phyloP scores from a whole-genome alignment of 2,797 vertebrate genomes.

The Cuniculus paca region DNA sequence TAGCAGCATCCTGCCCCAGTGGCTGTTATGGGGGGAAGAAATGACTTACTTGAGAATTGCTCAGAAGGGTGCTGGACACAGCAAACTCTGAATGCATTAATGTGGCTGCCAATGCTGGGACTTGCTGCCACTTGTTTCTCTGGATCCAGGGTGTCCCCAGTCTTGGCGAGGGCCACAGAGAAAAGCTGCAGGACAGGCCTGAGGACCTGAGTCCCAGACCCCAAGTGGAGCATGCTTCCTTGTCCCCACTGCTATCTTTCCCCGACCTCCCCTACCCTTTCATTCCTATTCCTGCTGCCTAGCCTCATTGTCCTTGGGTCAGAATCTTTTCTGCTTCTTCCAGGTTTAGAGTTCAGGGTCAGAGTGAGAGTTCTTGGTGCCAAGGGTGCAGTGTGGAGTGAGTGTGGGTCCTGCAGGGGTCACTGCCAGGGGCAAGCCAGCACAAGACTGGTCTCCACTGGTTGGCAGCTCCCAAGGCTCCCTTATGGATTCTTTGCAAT shows the following conservation, averaged over 20 bases:
- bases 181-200: background rate
- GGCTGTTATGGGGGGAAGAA: background rate
- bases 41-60: background rate
- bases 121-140: background rate
- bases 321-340: background rate
- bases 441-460: background rate
- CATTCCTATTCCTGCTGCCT: background rate
- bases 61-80: accelerated
- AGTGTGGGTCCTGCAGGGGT: background rate
- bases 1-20: background rate
- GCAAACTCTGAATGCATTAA: background rate
- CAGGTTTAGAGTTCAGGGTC: background rate
- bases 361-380: background rate
- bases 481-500: background rate
- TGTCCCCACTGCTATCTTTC: accelerated
- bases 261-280: background rate
- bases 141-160: background rate
- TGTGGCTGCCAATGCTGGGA: background rate
- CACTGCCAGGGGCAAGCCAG: background rate
- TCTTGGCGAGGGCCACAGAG: background rate
- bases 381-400: background rate
- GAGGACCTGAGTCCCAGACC: background rate
- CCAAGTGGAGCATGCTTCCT: background rate
- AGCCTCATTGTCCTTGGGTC: background rate
- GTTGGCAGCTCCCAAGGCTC: background rate